Evolutionary conservation across 53 echinoderm and acorn worm genomes (phyloP), one percentile per base, ranked within the genome.

Genomic region (Stichopus horrens): DNA sequence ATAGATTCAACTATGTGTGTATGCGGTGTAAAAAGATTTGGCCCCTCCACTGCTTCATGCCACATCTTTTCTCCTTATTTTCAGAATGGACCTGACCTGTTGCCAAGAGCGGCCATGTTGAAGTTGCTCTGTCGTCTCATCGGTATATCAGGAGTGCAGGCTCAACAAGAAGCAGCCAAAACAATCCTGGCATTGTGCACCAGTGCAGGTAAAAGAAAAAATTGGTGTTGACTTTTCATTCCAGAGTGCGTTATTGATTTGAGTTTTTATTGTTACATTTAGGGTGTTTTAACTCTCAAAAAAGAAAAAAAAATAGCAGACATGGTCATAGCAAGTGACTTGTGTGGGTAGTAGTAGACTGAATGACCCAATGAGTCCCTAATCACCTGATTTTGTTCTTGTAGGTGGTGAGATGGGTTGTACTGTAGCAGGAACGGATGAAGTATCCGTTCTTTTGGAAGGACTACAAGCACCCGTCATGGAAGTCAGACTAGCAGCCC

Each of bases 1-100:
- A 67, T 11, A 67, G 11, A 0, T 67, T n/a, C 11, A 67, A 14
- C 11, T n/a, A 67, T 67, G 68, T 11, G 68, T 67, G 13, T n/a
- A 4, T 14, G n/a, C 4, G 11, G n/a, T 67, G 68, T 37, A 37
- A 37, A 37, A 37, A n/a, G 13, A 67, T 67, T 3, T 67, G 1
- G 11, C 11, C 11, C n/a, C n/a, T 67, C 68, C 68, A 1, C 68
- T 14, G n/a, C n/a, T 67, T 11, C 11, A 37, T 37, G 37, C 37
- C 37, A 37, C 2, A 37, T 37, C 37, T 53, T 52, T 11, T 52
- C 52, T 51, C 75, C 0, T 9, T 60, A 59, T 4, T 55, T 16
- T 9, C 89, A 98, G 98, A 91, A 79, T 88, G 98, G 98, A 51
- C 98, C 98, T 0, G 98, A 98, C 18, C 84, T 98, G 51, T 89